phyloP scores from a whole-genome alignment of 2,113 vertebrate genomes.

The Phainopepla nitens region DNA sequence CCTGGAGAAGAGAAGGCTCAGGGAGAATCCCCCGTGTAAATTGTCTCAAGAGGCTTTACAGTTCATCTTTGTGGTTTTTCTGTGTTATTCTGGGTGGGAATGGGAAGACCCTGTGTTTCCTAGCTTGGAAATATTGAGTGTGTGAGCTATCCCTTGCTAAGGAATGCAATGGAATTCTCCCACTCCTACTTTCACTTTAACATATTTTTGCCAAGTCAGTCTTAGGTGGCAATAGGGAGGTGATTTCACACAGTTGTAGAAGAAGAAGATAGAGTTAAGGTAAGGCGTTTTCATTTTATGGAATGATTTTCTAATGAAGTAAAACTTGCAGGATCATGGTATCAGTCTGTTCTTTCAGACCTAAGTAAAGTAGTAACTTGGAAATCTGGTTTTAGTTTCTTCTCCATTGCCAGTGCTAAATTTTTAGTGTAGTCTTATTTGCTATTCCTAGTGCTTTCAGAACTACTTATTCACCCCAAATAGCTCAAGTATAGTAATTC shows the following conservation, averaged over 20 bases:
- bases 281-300: neutral
- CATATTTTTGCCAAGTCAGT: neutral
- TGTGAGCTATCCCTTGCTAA: neutral
- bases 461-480: neutral
- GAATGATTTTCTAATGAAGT: neutral
- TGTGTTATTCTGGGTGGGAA: neutral
- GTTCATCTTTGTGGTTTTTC: neutral
- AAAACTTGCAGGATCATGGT: neutral
- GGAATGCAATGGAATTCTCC: neutral
- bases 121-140: neutral
- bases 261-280: neutral
- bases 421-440: neutral
- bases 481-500: neutral
- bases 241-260: neutral
- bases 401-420: neutral
- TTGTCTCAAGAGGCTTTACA: neutral
- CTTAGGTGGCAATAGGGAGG: neutral
- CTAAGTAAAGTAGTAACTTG: neutral
- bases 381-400: neutral
- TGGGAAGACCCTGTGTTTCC: neutral
- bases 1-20: neutral
- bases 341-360: neutral
- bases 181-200: neutral
- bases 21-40: neutral
- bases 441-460: neutral